Evolutionary conservation across 2,888 invertebrate species (phyloP).

Genomic region (Drosophila kanekoi): DNA sequence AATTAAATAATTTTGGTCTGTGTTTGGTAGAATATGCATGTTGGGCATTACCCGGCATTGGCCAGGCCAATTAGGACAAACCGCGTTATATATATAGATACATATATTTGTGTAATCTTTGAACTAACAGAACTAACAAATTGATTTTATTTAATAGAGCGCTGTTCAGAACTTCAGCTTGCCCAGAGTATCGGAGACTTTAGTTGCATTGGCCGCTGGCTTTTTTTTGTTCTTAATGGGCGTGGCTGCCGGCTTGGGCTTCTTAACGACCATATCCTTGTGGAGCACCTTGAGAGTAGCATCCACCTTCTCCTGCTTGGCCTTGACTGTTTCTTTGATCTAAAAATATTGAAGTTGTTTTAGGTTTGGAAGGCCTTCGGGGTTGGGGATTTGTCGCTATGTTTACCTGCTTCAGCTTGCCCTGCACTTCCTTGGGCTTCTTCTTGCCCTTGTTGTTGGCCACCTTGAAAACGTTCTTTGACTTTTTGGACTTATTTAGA

Average conservation of each 20-base stretch:
- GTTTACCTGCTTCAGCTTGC: conserved; percentile 84
- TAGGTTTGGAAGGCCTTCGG: neutral
- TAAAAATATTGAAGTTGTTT: conserved; percentile 20
- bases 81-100: conserved; percentile 4
- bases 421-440: conserved; percentile 84
- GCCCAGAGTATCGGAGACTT: conserved; percentile 79
- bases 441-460: conserved; percentile 79
- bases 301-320: conserved; percentile 83
- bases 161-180: conserved; percentile 80
- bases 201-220: conserved; percentile 77
- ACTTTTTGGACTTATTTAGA: conserved; percentile 80
- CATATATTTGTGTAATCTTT: conserved; percentile 64
- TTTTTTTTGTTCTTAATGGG: conserved; percentile 77
- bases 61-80: neutral
- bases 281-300: conserved; percentile 83
- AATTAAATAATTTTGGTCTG: too few relatives aligned
- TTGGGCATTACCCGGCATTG: too few relatives aligned
- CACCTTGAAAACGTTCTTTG: conserved; percentile 84
- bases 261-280: conserved; percentile 84
- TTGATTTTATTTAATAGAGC: conserved; percentile 16
- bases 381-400: neutral
- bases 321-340: conserved; percentile 84
- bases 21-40: too few relatives aligned
- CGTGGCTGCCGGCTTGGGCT: conserved; percentile 66
- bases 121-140: conserved; percentile 49